Evolutionary conservation across 2,797 vertebrate genomes (phyloP).

Genomic region (Anguilla marmorata): DNA sequence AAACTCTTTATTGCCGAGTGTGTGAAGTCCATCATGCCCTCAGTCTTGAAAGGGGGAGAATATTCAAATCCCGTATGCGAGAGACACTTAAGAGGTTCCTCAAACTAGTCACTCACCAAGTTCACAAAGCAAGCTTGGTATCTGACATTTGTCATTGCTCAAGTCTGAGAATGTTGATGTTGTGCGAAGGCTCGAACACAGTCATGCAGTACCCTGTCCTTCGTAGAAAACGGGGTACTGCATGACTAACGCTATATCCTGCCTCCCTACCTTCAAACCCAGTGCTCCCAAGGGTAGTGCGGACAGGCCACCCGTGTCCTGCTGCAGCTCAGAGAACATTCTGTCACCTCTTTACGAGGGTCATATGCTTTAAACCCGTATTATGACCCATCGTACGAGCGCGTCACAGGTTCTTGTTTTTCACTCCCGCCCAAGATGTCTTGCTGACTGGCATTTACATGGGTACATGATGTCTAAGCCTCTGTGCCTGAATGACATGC

Average conservation of each 20-base stretch:
- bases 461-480: neutral
- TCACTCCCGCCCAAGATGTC: constrained; percentile 6
- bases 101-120: neutral
- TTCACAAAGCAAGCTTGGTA: neutral
- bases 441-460: constrained; percentile 18
- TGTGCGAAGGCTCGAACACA: neutral
- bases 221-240: too few species aligned
- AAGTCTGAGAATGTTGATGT: neutral
- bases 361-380: neutral
- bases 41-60: neutral
- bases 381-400: neutral
- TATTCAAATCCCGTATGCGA: neutral
- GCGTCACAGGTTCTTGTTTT: neutral
- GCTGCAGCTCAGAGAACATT: neutral
- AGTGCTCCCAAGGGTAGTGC: neutral
- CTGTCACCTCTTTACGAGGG: neutral
- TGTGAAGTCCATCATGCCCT: neutral
- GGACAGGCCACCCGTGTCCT: neutral
- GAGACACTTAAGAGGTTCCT: neutral
- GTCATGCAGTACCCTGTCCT: too few species aligned
- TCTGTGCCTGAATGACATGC: neutral
- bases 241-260: neutral
- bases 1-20: neutral
- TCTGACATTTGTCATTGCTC: neutral
- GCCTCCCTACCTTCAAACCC: neutral